These are phyloP conservation scores for Clanis bilineata DNA, from an alignment of 2,888 invertebrate species.

Conservation along the genomic window DNA sequence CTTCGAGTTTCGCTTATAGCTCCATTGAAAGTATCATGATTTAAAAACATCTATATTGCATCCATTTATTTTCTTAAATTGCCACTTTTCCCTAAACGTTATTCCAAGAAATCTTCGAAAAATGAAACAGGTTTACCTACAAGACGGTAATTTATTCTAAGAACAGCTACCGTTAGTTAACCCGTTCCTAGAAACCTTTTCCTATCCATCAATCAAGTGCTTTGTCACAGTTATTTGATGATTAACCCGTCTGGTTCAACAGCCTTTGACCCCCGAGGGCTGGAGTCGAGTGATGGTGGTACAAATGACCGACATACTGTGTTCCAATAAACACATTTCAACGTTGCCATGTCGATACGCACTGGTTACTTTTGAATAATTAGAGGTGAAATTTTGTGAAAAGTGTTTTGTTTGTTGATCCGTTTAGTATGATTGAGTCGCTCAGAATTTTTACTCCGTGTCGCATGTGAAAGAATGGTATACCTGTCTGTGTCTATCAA, in stretches of 20 bases:
- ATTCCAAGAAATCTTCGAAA: background rate
- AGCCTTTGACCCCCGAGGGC: constrained; percentile 11
- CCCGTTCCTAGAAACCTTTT: background rate
- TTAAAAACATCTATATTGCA: no score
- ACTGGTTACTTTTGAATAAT: constrained; percentile 21
- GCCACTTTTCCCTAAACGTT: no score
- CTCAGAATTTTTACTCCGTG: no score
- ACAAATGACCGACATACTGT: constrained; percentile 40
- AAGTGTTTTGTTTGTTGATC: background rate
- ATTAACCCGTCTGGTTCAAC: constrained; percentile 1
- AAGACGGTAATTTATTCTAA: background rate
- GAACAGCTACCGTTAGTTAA: background rate
- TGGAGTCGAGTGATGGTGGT: background rate
- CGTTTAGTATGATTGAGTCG: background rate
- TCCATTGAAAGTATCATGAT: no score
- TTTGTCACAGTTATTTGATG: background rate
- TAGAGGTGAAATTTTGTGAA: constrained; percentile 29
- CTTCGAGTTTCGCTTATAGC: no score
- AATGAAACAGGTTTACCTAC: background rate
- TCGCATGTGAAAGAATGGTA: no score
- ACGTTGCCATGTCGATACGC: constrained; percentile 35
- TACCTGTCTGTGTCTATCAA: no score
- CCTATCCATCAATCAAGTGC: background rate
- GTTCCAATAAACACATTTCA: constrained; percentile 42
- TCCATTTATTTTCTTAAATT: no score